phyloP scores from a whole-genome alignment of 2,888 invertebrate species.

The Hyalella azteca region DNA sequence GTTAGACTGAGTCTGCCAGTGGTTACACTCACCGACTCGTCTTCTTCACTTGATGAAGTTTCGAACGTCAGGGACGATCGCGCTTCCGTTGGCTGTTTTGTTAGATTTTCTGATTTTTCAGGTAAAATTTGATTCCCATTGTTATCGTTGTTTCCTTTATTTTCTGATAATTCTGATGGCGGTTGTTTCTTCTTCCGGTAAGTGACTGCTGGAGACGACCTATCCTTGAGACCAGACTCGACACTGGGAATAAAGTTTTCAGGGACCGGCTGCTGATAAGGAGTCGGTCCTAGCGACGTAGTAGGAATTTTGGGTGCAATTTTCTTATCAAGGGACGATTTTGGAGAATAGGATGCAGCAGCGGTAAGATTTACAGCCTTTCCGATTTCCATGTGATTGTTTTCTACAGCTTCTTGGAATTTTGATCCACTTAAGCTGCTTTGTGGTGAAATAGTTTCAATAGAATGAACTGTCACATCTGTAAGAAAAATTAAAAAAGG shows the following conservation, averaged over 20 bases:
- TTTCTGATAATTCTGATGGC: not conserved
- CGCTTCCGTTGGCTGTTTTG: not conserved
- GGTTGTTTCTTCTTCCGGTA: not conserved
- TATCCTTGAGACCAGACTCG: too few species aligned
- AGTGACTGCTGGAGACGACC: not conserved
- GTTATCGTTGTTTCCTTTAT: too few species aligned
- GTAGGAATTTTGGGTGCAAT: too few species aligned
- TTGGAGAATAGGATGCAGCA: not conserved
- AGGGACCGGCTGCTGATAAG: too few species aligned
- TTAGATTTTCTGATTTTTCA: not conserved
- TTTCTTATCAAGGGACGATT: too few species aligned
- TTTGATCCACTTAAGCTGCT: conserved; percentile 50
- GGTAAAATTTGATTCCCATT: not conserved
- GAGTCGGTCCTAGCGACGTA: too few species aligned
- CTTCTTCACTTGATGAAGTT: conserved; percentile 53
- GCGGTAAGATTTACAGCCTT: not conserved
- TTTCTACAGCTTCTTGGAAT: conserved; percentile 43
- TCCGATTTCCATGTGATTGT: too few species aligned
- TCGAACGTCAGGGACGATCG: conserved; percentile 43
- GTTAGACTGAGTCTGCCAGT: conserved; percentile 54
- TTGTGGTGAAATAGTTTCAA: conserved; percentile 54
- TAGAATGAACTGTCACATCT: conserved; percentile 57
- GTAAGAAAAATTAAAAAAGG: conserved; percentile 11
- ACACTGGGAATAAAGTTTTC: too few species aligned
- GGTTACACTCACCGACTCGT: conserved; percentile 55